Evolutionary conservation across 1,140 invertebrate genomes (phyloP).

Genomic region (Lepidurus arcticus): DNA sequence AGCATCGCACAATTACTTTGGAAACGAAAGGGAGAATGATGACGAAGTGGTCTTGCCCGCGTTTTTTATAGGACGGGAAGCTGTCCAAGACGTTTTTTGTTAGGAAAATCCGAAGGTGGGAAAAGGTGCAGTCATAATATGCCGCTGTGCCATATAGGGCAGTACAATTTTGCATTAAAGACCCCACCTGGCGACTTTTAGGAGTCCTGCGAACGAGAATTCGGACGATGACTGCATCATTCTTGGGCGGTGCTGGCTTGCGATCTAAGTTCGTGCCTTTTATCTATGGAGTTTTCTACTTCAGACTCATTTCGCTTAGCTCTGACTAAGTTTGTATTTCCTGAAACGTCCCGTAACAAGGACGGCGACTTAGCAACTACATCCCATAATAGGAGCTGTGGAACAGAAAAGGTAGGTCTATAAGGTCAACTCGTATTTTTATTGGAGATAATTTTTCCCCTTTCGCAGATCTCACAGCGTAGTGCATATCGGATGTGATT

Average conservation of each 20-base stretch:
- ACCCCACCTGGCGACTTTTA: not conserved
- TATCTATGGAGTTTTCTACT: not conserved
- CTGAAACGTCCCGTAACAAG: not conserved
- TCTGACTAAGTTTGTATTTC: not conserved
- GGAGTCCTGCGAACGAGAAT: not conserved
- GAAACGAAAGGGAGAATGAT: not conserved
- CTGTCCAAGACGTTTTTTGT: not conserved
- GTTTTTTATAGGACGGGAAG: not conserved
- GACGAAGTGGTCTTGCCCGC: not conserved
- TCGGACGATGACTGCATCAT: not conserved
- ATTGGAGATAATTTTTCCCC: not conserved
- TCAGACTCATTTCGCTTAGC: too few relatives aligned
- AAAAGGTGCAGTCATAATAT: not conserved
- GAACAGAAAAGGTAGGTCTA: not conserved
- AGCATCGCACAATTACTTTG: not conserved
- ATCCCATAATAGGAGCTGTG: not conserved
- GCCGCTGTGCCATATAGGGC: not conserved
- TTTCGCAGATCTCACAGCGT: not conserved
- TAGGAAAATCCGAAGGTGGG: not conserved
- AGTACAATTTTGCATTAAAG: not conserved
- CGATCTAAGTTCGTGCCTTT: not conserved
- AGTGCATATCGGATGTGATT: too few relatives aligned
- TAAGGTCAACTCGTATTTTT: not conserved
- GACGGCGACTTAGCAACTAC: not conserved
- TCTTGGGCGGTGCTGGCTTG: not conserved